Evolutionary conservation across 2,888 invertebrate species (phyloP).

Genomic region (Torymus auratus): DNA sequence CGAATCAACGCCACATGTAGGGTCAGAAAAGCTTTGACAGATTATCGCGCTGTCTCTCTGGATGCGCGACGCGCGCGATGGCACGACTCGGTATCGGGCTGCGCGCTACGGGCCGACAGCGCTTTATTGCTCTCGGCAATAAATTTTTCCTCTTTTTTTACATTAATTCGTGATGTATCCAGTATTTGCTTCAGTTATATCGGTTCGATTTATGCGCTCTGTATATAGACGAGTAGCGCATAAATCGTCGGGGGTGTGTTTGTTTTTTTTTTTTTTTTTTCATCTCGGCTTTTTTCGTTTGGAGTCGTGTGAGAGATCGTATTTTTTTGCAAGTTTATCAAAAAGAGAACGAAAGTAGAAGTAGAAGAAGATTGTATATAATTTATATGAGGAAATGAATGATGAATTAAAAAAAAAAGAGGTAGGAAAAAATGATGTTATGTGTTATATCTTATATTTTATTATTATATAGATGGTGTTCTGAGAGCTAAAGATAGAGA

Average conservation of each 20-base stretch:
- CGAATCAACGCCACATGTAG: too few relatives aligned
- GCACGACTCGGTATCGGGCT: constrained; percentile 11
- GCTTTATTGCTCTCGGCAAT: too few relatives aligned
- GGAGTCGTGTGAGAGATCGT: constrained; percentile 8
- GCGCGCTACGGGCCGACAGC: constrained; percentile 30
- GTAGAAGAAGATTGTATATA: background rate
- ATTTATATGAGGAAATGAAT: background rate
- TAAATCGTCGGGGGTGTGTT: constrained; percentile 34
- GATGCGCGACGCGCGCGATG: background rate
- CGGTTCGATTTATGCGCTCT: constrained; percentile 34
- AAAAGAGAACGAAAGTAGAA: constrained; percentile 3
- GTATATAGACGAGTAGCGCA: background rate
- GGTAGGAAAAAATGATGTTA: background rate
- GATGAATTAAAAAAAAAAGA: constrained; percentile 32
- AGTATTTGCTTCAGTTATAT: constrained; percentile 61
- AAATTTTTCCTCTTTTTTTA: background rate
- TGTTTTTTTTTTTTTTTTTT: too few relatives aligned
- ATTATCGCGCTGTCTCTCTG: background rate
- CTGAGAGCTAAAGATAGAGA: too few relatives aligned
- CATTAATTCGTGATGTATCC: constrained; percentile 60
- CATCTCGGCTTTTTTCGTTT: background rate
- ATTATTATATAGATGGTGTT: too few relatives aligned
- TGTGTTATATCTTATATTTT: too few relatives aligned
- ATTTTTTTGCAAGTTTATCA: background rate
- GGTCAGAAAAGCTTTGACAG: background rate